Evolutionary conservation across 1,140 invertebrate genomes (phyloP), one percentile per base, ranked within the genome.

Genomic region (Tetramorium simillimum): DNA sequence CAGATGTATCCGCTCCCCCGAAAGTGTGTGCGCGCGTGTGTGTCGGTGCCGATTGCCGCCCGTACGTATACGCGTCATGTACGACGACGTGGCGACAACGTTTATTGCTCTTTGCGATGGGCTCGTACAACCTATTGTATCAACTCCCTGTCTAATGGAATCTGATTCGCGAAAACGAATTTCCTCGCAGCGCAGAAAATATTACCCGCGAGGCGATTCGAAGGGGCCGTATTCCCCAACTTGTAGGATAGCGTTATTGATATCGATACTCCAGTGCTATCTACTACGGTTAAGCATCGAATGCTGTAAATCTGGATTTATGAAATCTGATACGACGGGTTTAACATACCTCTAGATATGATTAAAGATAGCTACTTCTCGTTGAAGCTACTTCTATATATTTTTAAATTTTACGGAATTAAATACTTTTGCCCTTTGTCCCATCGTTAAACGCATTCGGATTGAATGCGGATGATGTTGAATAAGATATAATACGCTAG

Each of bases 51-150:
- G 33, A 18, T 16, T 16, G 18, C 37, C 33, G 18, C 18, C 84
- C 69, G 51, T 77, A 82, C 43, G 72, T 63, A 58, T 51, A 21
- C 63, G 70, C 51, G 51, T 65, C 53, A 12, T 40, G 40, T 51
- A 78, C 51, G 37, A 33, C 73, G 67, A 28, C 60, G 60, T 51
- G 56, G 49, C 28, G 24, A 56, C 63, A 72, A 24, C 78, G 88
- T 87, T 90, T 87, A 87, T 81, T 73, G 77, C 72, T 87, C 88
- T 77, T 77, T 82, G 85, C 88, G 43, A 78, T 75, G 77, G 28
- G 24, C 46, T 75, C 77, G 89, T 73, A 53, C 80, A 46, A 40
- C 77, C 67, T 60, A 88, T 89, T 84, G 77, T 84, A 90, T 85
- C 77, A 87, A 84, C 65, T 82, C 10, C 46, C 80, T 7, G 49